Evolutionary conservation across 64 coral and sea anemone species (phyloP).

Genomic region (Actinia equina): DNA sequence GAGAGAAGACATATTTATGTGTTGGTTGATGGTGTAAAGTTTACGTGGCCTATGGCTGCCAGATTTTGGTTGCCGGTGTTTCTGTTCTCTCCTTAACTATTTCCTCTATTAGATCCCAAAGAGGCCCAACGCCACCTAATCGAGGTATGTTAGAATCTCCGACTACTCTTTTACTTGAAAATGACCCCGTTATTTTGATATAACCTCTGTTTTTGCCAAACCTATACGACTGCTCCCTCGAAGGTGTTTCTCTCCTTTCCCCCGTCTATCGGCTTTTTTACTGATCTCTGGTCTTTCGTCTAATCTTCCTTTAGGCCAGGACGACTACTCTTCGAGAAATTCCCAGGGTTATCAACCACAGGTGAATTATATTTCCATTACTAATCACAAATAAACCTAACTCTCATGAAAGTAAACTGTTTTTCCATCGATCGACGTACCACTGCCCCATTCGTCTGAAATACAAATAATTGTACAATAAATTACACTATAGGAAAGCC

Average conservation of each 20-base stretch:
- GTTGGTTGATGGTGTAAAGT: constrained; percentile 11
- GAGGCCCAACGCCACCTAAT: constrained; percentile 72
- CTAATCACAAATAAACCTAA: not conserved
- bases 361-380: not conserved
- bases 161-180: not conserved
- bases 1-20: not conserved
- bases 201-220: not conserved
- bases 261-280: not conserved
- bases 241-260: constrained; percentile 10
- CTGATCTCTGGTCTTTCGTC: constrained; percentile 11
- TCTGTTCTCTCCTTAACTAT: constrained; percentile 65
- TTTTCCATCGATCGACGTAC: not conserved
- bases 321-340: constrained; percentile 39
- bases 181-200: not conserved
- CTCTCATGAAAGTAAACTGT: not conserved
- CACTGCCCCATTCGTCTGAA: not conserved
- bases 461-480: constrained; percentile 2
- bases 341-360: constrained; percentile 18
- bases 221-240: not conserved
- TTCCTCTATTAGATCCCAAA: constrained; percentile 59
- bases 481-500: not conserved
- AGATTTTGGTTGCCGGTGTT: constrained; percentile 40
- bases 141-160: constrained; percentile 61
- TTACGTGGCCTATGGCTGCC: constrained; percentile 41
- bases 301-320: constrained; percentile 27